Conservation (phyloP, 35 echinoderm and acorn worm genomes). For the Ophiothrix spiculata region DNA sequence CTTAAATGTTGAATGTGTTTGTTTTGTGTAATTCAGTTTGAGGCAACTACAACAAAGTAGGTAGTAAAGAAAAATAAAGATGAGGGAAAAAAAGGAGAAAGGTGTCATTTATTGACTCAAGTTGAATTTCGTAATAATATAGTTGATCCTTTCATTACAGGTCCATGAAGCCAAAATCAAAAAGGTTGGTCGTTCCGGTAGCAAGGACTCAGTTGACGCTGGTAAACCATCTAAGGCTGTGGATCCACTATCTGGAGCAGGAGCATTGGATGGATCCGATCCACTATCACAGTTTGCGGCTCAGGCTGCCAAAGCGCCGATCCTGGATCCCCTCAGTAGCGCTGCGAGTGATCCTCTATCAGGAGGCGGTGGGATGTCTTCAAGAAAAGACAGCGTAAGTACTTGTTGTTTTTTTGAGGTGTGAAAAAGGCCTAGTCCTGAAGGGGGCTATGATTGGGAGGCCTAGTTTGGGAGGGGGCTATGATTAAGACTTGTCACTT, state of each 20-base stretch:
- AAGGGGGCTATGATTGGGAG: too few relatives aligned
- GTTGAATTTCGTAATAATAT: neutral
- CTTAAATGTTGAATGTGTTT: neutral
- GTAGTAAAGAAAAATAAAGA: neutral
- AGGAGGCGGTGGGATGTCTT: neutral
- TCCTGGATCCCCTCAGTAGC: slow-evolving; percentile 45
- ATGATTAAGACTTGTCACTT: too few relatives aligned
- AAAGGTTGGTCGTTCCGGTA: slow-evolving; percentile 45
- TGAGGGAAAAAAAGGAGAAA: neutral
- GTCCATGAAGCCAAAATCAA: slow-evolving; percentile 60
- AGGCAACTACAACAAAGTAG: too few relatives aligned
- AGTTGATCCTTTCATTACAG: neutral
- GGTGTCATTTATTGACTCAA: neutral
- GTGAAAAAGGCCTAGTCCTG: too few relatives aligned
- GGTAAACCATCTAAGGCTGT: slow-evolving; percentile 16
- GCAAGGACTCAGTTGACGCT: slow-evolving; percentile 22
- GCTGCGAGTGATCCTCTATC: slow-evolving; percentile 39
- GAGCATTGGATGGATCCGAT: slow-evolving; percentile 80
- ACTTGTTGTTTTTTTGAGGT: too few relatives aligned
- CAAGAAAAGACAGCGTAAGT: slow-evolving; percentile 53
- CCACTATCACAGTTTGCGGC: slow-evolving; percentile 92
- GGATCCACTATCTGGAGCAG: slow-evolving; percentile 74
- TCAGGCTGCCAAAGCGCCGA: slow-evolving; percentile 39
- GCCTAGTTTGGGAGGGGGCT: too few relatives aligned
- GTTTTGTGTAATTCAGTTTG: neutral